Base-by-base conservation (phyloP, 35 echinoderm and acorn worm species). In the Heliocidaris tuberculata region DNA sequence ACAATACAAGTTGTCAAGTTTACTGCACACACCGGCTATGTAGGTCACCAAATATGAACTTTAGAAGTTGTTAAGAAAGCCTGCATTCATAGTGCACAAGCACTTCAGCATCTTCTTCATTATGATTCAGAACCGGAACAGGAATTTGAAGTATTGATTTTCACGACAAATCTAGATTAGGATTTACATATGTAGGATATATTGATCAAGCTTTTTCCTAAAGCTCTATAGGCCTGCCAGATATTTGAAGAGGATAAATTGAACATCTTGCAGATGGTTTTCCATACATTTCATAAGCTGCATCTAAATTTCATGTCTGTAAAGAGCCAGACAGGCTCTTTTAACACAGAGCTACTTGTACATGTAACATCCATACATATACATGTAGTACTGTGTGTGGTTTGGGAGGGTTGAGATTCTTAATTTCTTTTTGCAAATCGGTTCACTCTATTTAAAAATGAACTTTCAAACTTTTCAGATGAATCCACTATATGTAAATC, bases 1-100 rank as follows among this genome's bases (percentile, higher is more conserved):
- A 42, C 35, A 42, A 42, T 42, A 42, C 35, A 42, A 42, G 35
- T 42, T 42, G 35, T 52, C 12, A n/a, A 78, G 65, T 27, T 19
- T 24, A 27, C 27, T 7, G 65, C 65, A 78, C 7, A 78, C 65
- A 78, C 8, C 21, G 4, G 27, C 27, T 78, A 27, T 78, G 15
- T 78, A 78, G 65, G 65, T 78, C 65, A 78, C 27, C 65, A 78
- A 78, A 78, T 78, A 78, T 78, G 65, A 78, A 78, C 65, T 78
- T 78, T 19, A 27, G 21, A 78, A 78, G 65, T 78, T 78, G 21
- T 7, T 78, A n/a, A 0, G 65, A n/a, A 78, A 78, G 65, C 65
- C n/a, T 4, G 4, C 27, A n/a, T 78, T n/a, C 65, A 78, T 78
- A 60, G 0, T 42, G 35, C 3, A 42, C 12, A 60, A 9, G 59